Evolutionary conservation across 2,797 vertebrate species (phyloP).

Genomic region (Mycteria americana): DNA sequence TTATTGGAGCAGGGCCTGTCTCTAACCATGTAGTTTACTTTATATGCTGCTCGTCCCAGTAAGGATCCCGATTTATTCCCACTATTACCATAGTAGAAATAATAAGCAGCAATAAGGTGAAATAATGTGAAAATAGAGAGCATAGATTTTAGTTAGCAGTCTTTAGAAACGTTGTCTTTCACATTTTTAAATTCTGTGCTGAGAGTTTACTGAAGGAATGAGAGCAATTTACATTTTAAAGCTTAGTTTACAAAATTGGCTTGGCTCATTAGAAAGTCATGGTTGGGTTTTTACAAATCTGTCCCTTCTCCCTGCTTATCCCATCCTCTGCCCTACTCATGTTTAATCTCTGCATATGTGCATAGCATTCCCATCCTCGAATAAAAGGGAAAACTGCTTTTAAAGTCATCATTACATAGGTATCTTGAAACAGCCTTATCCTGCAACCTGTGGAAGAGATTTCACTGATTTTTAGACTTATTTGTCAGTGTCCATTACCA

Average conservation of each 20-base stretch:
- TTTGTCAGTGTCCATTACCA: background rate
- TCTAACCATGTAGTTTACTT: background rate
- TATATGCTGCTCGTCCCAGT: background rate
- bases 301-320: background rate
- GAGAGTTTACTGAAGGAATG: background rate
- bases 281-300: background rate
- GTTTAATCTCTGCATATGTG: background rate
- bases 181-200: background rate
- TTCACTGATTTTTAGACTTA: background rate
- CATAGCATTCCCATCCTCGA: background rate
- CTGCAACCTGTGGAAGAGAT: background rate
- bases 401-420: background rate
- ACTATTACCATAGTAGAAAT: background rate
- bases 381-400: background rate
- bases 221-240: background rate
- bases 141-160: background rate
- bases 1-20: background rate
- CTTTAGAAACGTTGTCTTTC: background rate
- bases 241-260: background rate
- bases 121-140: constrained; percentile 10
- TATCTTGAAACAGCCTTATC: background rate
- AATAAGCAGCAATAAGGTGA: constrained; percentile 17
- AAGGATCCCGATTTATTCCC: background rate
- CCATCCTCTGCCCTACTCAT: background rate
- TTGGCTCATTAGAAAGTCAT: constrained; percentile 12